Percentiles rank a stretch among this genome's conserved stretches.
phyloP scores from a whole-genome alignment of 1,140 invertebrate species.

The Orchesella cincta region DNA sequence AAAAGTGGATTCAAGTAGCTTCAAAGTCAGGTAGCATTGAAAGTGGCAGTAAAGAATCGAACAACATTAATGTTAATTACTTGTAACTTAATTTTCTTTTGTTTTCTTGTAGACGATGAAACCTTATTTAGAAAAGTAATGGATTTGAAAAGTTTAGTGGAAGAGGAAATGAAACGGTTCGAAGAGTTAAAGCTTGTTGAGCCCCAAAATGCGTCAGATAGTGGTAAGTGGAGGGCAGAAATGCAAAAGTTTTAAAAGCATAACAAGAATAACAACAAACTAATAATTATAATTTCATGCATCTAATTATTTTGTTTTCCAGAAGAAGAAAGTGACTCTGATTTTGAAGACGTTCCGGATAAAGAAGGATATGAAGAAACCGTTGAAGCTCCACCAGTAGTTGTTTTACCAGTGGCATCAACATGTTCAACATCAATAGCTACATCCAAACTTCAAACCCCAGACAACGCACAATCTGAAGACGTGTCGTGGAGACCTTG shows the following conservation, averaged over 20 bases:
- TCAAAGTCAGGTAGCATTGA: slow-evolving; percentile 47
- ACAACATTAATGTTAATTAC: no score
- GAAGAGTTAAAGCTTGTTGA: slow-evolving; percentile 42
- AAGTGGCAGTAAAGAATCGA: no score
- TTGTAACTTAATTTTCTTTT: slow-evolving; percentile 1
- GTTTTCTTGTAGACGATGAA: slow-evolving; percentile 24
- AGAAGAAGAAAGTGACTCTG: slow-evolving; percentile 52
- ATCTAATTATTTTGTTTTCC: background rate
- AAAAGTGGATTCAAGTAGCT: slow-evolving; percentile 53
- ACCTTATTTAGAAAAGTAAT: slow-evolving; percentile 40
- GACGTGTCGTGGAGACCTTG: slow-evolving; percentile 25
- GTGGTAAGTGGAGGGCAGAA: no score
- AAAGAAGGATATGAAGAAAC: slow-evolving; percentile 58
- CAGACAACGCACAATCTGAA: no score
- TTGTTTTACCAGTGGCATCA: no score
- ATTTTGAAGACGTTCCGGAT: slow-evolving; percentile 56
- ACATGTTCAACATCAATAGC: no score
- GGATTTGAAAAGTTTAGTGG: slow-evolving; percentile 46
- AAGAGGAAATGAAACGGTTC: slow-evolving; percentile 45
- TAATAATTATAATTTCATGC: no score
- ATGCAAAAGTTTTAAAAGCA: no score
- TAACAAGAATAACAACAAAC: no score
- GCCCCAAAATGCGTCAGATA: background rate
- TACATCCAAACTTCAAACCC: background rate
- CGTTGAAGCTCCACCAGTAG: slow-evolving; percentile 35